Conservation (phyloP, 2,113 vertebrate species). For the Lophochroa leadbeateri region DNA sequence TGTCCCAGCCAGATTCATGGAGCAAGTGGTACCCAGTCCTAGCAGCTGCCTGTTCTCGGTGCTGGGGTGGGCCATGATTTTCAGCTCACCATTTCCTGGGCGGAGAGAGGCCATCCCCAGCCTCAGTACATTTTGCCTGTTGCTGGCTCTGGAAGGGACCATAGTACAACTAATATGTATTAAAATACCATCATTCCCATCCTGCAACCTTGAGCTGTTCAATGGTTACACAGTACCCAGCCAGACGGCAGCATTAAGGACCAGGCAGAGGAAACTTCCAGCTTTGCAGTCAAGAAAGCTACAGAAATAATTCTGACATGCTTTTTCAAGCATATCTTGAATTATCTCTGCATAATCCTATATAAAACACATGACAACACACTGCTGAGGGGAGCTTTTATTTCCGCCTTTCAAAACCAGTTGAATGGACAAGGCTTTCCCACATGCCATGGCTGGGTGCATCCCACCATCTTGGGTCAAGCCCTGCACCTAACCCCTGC, state of each 20-base stretch:
- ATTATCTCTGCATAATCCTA: not conserved
- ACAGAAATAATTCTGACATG: not conserved
- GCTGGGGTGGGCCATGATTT: fast-evolving
- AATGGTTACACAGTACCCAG: fast-evolving
- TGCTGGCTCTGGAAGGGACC: not conserved
- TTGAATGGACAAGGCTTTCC: not conserved
- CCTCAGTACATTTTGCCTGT: not conserved
- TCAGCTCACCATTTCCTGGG: not conserved
- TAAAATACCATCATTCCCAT: not conserved
- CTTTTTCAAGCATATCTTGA: not conserved
- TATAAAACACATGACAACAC: fast-evolving
- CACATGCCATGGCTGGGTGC: fast-evolving
- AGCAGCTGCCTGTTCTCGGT: not conserved
- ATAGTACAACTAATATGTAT: not conserved
- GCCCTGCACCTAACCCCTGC: not conserved
- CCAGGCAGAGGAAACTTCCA: fast-evolving
- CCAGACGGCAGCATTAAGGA: fast-evolving
- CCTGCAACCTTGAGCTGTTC: not conserved
- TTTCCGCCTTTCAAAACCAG: fast-evolving
- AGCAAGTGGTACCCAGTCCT: not conserved
- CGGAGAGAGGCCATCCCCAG: not conserved
- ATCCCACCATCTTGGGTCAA: not conserved
- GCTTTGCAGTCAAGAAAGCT: not conserved
- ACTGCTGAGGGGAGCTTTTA: not conserved
- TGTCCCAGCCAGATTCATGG: fast-evolving